Evolutionary conservation across 2,113 vertebrate species (phyloP), one percentile per base, ranked within the genome.

Genomic region (Xiphorhynchus elegans): DNA sequence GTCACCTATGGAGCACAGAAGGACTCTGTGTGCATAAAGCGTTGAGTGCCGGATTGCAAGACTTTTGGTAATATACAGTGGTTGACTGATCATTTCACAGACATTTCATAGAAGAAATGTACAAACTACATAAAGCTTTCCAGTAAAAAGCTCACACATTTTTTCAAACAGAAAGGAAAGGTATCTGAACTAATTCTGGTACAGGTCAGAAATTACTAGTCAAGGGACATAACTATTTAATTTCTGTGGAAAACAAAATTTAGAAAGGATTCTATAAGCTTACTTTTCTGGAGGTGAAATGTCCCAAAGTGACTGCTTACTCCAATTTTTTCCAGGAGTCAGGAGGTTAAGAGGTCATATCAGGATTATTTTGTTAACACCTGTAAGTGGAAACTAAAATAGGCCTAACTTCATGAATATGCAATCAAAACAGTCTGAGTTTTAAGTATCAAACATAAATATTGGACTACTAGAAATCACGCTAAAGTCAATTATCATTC

Each of bases 21-120:
- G 52, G 52, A 83, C 31, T 87, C 84, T 95, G 73, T 92, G 60
- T 83, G 55, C 87, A 89, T 67, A 55, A 94, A 96, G 81, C 33
- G 52, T 21, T 82, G 83, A 88, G 69, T 42, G 56, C 87, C 87
- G 66, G 82, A 76, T 68, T 72, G 56, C 7, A 24, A 79, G 91
- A 79, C 52, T 92, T 95, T 25, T 66, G 90, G 62, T 92, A 92
- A 67, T 56, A 80, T 55, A 47, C 58, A 87, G 9, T 63, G 60
- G 17, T 21, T 87, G 93, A 79, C 6, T 23, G 80, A 93, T 59
- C 33, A 95, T 90, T 90, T 94, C 73, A 86, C 74, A 63, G 64
- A 81, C 92, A 53, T 97, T 91, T 92, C 88, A 92, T 75, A 62
- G 39, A 91, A 89, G 37, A 96, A 89, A 62, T 60, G 90, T 96